phyloP scores from a whole-genome alignment of 2,797 vertebrate genomes.

The Fratercula arctica region DNA sequence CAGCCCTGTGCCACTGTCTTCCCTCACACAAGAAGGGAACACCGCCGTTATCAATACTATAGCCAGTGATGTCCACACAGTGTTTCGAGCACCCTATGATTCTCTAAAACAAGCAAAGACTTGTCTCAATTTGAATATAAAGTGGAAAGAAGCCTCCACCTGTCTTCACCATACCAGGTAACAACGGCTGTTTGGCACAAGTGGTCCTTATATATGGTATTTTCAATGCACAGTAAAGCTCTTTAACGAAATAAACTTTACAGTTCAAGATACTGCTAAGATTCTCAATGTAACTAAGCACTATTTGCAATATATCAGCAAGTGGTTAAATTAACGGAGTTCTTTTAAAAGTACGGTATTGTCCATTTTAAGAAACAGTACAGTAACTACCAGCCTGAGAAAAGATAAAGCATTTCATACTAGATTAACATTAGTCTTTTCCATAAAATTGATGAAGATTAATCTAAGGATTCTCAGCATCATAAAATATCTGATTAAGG shows the following conservation, averaged over 20 bases:
- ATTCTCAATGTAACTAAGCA: not conserved
- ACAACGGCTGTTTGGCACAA: not conserved
- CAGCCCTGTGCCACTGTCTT: not conserved
- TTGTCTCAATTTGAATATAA: not conserved
- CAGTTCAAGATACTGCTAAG: not conserved
- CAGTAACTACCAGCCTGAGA: not conserved
- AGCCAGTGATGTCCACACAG: too few species aligned
- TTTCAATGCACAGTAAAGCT: not conserved
- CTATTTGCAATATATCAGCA: not conserved
- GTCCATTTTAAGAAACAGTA: not conserved
- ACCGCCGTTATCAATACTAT: not conserved
- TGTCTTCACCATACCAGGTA: not conserved
- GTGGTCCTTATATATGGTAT: accelerated
- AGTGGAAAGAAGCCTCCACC: not conserved
- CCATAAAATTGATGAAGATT: not conserved
- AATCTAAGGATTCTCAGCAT: not conserved
- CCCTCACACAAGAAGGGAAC: not conserved
- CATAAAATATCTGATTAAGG: not conserved
- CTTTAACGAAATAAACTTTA: not conserved
- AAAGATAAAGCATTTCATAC: not conserved
- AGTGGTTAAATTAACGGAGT: not conserved
- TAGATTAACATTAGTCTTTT: not conserved
- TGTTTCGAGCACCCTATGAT: not conserved
- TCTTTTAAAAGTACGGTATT: not conserved
- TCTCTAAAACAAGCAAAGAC: not conserved